Conservation (phyloP, 2,888 invertebrate species). For the Brenthis ino region DNA sequence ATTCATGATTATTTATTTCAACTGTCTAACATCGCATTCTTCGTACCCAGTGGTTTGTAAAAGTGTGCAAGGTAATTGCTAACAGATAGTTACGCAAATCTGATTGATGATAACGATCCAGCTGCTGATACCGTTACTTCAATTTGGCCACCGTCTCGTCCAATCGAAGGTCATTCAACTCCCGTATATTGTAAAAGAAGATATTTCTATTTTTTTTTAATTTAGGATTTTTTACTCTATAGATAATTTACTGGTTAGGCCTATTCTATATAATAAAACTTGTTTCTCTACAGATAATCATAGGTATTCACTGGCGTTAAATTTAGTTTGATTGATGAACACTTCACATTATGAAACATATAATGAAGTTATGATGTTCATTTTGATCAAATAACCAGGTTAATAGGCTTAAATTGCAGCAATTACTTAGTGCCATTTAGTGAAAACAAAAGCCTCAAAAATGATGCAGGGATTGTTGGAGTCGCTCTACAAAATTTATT, state of each 20-base stretch:
- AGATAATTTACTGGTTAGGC: constrained; percentile 6
- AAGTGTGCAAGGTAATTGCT: constrained; percentile 69
- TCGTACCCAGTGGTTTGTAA: constrained; percentile 56
- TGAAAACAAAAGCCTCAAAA: constrained; percentile 54
- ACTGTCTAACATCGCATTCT: constrained; percentile 54
- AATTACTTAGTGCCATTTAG: constrained; percentile 48
- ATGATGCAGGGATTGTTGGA: constrained; percentile 80
- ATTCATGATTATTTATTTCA: constrained; percentile 38
- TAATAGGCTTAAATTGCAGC: constrained; percentile 15
- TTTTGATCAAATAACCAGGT: constrained; percentile 28
- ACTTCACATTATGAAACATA: constrained; percentile 57
- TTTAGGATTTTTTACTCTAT: constrained; percentile 2
- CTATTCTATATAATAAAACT: constrained; percentile 14
- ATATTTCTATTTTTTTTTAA: constrained; percentile 46
- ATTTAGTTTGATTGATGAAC: constrained; percentile 45
- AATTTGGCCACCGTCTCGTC: constrained; percentile 75
- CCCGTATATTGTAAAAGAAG: constrained; percentile 30
- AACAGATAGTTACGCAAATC: constrained; percentile 79
- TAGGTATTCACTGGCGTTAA: constrained; percentile 20
- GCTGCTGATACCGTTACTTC: constrained; percentile 71
- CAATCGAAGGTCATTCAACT: constrained; percentile 67
- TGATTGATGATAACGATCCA: constrained; percentile 79
- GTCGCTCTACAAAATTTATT: constrained; percentile 73
- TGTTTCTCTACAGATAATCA: constrained; percentile 17
- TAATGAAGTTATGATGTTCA: constrained; percentile 54